These are phyloP conservation scores for Eupsilia transversa DNA, from an alignment of 2,888 invertebrate species.

Conservation along the genomic window DNA sequence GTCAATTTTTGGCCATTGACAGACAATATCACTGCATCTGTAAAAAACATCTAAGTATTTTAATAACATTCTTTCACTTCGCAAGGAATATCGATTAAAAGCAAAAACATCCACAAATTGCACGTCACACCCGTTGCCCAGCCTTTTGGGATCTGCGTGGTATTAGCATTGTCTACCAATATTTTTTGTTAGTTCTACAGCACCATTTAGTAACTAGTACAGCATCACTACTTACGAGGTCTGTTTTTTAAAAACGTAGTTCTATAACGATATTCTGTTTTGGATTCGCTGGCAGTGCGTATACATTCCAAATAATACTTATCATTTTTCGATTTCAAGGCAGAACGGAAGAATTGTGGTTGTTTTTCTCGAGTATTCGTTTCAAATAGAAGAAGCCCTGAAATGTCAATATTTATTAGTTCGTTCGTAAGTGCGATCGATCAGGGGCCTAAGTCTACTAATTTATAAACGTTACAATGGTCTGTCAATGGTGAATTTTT, in stretches of 20 bases:
- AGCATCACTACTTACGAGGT: constrained; percentile 16
- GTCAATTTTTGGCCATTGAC: constrained; percentile 20
- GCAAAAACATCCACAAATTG: not conserved
- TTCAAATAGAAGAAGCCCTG: constrained; percentile 10
- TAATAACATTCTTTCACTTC: not conserved
- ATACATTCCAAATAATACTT: constrained; percentile 38
- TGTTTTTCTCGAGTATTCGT: not conserved
- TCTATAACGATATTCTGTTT: constrained; percentile 29
- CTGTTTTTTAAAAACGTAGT: constrained; percentile 23
- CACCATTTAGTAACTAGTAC: not conserved
- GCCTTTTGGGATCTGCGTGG: not conserved
- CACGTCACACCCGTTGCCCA: too few relatives aligned
- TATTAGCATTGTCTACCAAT: not conserved
- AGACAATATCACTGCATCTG: not conserved
- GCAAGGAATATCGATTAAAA: not conserved
- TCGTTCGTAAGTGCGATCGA: not conserved
- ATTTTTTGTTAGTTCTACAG: not conserved
- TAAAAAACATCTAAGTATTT: not conserved
- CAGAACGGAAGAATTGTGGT: not conserved
- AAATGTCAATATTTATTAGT: not conserved
- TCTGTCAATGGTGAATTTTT: too few relatives aligned
- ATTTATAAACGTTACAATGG: too few relatives aligned
- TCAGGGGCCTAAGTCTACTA: too few relatives aligned
- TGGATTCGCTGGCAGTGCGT: fast-evolving
- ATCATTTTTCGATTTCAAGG: constrained; percentile 18